Percentiles rank a stretch among this genome's conserved stretches.
These are phyloP conservation scores for Girardia tigrina DNA, from an alignment of 2,888 invertebrate species.

Conservation along the genomic window DNA sequence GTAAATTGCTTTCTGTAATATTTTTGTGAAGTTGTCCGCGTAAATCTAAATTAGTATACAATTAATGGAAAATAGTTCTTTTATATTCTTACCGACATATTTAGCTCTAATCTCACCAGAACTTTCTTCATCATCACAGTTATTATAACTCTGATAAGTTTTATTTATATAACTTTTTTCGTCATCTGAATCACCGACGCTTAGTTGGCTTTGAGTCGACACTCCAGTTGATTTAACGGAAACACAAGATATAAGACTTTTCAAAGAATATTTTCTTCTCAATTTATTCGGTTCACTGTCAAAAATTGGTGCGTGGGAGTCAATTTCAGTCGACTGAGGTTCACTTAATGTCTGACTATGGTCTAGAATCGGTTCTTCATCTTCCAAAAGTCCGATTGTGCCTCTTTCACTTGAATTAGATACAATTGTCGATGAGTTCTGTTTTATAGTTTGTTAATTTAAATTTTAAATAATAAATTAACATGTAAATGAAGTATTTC, in stretches of 20 bases:
- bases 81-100: neutral
- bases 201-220: neutral
- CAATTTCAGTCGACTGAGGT: neutral
- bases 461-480: neutral
- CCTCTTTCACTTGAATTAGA: neutral
- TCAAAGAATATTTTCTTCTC: neutral
- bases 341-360: conserved; percentile 13
- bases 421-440: neutral
- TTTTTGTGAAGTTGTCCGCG: conserved; percentile 21
- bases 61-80: neutral
- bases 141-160: neutral
- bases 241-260: neutral
- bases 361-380: conserved; percentile 15
- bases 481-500: conserved; percentile 11
- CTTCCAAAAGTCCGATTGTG: neutral
- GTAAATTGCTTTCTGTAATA: conserved; percentile 31
- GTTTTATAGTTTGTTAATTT: neutral
- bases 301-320: neutral
- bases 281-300: neutral
- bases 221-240: neutral
- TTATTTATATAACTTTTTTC: neutral
- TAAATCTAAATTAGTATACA: conserved; percentile 24
- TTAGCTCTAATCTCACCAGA: conserved; percentile 12
- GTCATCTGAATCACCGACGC: neutral
- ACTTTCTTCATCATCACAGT: neutral